phyloP scores from a whole-genome alignment of 2,113 vertebrate species.

The Cottus gobio region DNA sequence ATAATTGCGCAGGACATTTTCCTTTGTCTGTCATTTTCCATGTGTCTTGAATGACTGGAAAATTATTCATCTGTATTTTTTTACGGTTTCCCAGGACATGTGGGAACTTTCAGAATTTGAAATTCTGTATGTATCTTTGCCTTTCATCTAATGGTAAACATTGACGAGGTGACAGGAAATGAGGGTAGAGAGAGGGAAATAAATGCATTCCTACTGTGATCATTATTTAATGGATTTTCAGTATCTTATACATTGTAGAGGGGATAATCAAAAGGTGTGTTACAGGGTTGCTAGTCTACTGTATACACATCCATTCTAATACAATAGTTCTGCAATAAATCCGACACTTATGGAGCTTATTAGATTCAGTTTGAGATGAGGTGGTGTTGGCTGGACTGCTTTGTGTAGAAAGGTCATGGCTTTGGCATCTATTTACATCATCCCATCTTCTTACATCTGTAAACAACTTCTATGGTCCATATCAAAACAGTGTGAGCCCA shows the following conservation, averaged over 20 bases:
- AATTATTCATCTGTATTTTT: no score
- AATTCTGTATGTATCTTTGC: no score
- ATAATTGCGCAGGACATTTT: no score
- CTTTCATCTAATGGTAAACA: background rate
- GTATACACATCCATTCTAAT: background rate
- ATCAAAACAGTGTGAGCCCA: background rate
- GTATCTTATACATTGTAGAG: no score
- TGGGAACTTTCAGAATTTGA: no score
- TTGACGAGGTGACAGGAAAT: background rate
- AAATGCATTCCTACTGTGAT: background rate
- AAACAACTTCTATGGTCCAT: background rate
- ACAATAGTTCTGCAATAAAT: background rate
- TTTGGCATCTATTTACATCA: background rate
- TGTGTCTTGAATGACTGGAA: no score
- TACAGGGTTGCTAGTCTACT: background rate
- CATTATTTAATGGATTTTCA: background rate
- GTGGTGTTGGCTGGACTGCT: slow-evolving; percentile 14
- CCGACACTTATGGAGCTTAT: background rate
- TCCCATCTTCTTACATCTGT: background rate
- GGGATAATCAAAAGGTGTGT: background rate
- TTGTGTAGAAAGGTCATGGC: background rate
- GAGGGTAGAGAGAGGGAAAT: background rate
- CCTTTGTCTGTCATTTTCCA: no score
- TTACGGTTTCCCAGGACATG: no score
- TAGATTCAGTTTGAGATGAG: background rate